Evolutionary conservation across 2,797 vertebrate genomes (phyloP).

Genomic region (Capromys pilorides): DNA sequence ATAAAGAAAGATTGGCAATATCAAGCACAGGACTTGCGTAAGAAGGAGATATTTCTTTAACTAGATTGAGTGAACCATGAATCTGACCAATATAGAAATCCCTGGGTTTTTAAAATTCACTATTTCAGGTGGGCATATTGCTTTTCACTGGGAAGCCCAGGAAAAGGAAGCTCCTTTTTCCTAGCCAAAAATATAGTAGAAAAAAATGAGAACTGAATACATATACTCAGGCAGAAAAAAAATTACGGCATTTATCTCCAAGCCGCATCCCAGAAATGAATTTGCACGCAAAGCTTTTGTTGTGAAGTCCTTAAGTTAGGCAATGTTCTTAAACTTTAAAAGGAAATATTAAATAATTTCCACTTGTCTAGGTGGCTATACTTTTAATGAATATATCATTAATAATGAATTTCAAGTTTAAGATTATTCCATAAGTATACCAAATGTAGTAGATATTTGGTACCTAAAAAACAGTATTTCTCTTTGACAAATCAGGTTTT

Average conservation of each 20-base stretch:
- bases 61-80: slow-evolving; percentile 48
- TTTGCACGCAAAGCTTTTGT: neutral
- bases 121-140: slow-evolving; percentile 44
- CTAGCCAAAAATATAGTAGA: slow-evolving; percentile 36
- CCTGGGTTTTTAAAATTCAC: slow-evolving; percentile 57
- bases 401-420: slow-evolving; percentile 8
- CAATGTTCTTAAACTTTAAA: slow-evolving; percentile 36
- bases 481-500: neutral
- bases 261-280: slow-evolving; percentile 24
- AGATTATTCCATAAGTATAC: neutral
- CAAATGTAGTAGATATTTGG: neutral
- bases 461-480: neutral
- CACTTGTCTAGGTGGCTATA: neutral
- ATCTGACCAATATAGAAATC: slow-evolving; percentile 62
- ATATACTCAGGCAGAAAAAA: neutral
- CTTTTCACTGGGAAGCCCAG: slow-evolving; percentile 56
- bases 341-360: slow-evolving; percentile 30
- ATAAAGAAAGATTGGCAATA: neutral
- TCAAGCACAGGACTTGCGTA: neutral
- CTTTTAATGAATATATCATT: neutral
- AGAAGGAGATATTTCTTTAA: slow-evolving; percentile 26
- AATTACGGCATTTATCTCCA: neutral
- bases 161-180: slow-evolving; percentile 58
- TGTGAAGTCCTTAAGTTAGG: neutral
- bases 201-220: slow-evolving; percentile 18